A percentile compares a stretch with the other conserved stretches of the same genome.
These are phyloP conservation scores for Chlorocebus sabaeus DNA, from an alignment of 2,113 vertebrate genomes.

Conservation along the genomic window DNA sequence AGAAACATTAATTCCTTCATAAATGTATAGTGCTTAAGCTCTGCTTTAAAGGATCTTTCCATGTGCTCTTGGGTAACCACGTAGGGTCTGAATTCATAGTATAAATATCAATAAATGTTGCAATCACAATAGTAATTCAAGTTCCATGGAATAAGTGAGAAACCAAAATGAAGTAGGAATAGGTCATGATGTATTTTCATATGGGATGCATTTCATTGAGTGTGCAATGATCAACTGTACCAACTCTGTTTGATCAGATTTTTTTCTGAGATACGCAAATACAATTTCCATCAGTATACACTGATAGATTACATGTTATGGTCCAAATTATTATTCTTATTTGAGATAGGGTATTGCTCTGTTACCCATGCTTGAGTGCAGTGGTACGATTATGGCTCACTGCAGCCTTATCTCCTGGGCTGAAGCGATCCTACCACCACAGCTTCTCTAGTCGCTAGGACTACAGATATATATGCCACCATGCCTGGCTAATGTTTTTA, in stretches of 20 bases:
- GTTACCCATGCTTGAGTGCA: too few species aligned
- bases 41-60: background rate
- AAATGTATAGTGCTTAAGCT: background rate
- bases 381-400: too few species aligned
- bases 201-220: background rate
- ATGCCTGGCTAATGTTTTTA: too few species aligned
- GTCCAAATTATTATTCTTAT: background rate
- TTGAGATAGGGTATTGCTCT: too few species aligned
- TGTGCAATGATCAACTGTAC: background rate
- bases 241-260: background rate
- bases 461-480: too few species aligned
- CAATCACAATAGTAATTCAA: background rate
- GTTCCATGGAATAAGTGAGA: background rate
- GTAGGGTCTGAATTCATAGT: background rate
- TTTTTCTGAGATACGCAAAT: background rate
- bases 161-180: background rate
- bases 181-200: background rate
- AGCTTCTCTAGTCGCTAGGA: too few species aligned
- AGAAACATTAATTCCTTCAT: background rate
- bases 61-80: background rate
- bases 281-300: slow-evolving; percentile 14
- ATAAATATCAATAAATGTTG: slow-evolving; percentile 1
- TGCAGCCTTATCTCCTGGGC: too few species aligned
- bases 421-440: too few species aligned
- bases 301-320: background rate